phyloP scores from a whole-genome alignment of 2,113 vertebrate genomes.

The Lycaon pictus region DNA sequence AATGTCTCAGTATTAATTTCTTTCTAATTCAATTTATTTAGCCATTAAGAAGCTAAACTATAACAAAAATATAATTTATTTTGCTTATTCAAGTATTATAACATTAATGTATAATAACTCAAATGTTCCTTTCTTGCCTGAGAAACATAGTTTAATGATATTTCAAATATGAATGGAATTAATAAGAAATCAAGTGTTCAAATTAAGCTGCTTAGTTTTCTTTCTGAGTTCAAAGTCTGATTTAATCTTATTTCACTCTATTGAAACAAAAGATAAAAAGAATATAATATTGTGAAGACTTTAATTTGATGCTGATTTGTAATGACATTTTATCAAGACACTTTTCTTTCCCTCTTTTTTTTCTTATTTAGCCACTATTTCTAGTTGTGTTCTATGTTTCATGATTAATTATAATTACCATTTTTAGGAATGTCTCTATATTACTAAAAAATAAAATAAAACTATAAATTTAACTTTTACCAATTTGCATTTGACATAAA shows the following conservation, averaged over 20 bases:
- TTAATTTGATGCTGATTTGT: constrained; percentile 78
- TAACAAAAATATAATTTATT: neutral
- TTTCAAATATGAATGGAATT: constrained; percentile 40
- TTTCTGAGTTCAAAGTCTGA: constrained; percentile 62
- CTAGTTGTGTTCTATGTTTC: constrained; percentile 74
- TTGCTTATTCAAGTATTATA: neutral
- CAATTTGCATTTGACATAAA: neutral
- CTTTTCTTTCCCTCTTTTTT: constrained; percentile 61
- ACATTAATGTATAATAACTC: constrained; percentile 4
- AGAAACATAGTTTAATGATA: constrained; percentile 18
- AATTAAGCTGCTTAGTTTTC: constrained; percentile 68
- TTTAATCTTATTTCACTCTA: constrained; percentile 70
- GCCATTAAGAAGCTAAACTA: neutral
- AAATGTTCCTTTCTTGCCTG: neutral
- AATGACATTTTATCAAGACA: constrained; percentile 84
- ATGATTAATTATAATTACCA: constrained; percentile 76
- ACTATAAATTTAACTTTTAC: neutral
- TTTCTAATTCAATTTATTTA: neutral
- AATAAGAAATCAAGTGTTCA: constrained; percentile 47
- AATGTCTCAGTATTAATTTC: neutral
- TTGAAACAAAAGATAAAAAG: constrained; percentile 78
- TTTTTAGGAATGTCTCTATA: constrained; percentile 48
- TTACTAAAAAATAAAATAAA: neutral
- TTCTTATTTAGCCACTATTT: constrained; percentile 80
- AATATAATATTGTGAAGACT: constrained; percentile 76